These are phyloP conservation scores for Spodoptera frugiperda DNA, from an alignment of 1,140 invertebrate genomes.

Conservation along the genomic window DNA sequence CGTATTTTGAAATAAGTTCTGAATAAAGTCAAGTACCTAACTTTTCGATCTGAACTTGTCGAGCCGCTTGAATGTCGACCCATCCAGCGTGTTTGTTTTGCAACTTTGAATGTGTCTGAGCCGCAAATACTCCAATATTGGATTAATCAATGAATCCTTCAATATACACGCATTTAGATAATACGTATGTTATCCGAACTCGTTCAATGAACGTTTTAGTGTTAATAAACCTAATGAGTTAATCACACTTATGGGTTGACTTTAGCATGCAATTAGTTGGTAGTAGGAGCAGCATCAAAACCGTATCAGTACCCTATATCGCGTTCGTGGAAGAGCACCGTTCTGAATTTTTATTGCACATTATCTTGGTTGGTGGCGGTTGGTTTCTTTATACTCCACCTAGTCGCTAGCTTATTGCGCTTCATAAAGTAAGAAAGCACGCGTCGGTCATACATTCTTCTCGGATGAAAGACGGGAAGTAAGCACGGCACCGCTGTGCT, in stretches of 20 bases:
- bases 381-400: slow-evolving; percentile 52
- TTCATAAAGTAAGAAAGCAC: slow-evolving; percentile 65
- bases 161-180: too few species aligned
- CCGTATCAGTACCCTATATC: slow-evolving; percentile 62
- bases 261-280: slow-evolving; percentile 58
- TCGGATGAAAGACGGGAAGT: slow-evolving; percentile 54
- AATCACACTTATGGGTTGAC: slow-evolving; percentile 40
- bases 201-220: too few species aligned
- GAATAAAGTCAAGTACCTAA: slow-evolving; percentile 23
- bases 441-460: slow-evolving; percentile 65
- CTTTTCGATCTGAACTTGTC: not conserved
- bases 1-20: slow-evolving; percentile 27
- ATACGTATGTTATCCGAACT: too few species aligned
- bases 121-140: slow-evolving; percentile 10
- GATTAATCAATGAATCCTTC: not conserved
- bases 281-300: slow-evolving; percentile 59
- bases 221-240: not conserved
- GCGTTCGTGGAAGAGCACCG: slow-evolving; percentile 63
- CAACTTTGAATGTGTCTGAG: slow-evolving; percentile 22
- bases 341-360: slow-evolving; percentile 74
- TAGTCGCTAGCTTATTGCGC: slow-evolving; percentile 59
- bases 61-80: slow-evolving; percentile 14
- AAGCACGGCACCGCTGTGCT: slow-evolving; percentile 57
- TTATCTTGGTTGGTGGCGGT: slow-evolving; percentile 64
- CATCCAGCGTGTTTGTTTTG: slow-evolving; percentile 17